Percentiles rank a stretch among this genome's conserved stretches.
Evolutionary conservation across 2,113 vertebrate genomes (phyloP).

Genomic region (Ia io): DNA sequence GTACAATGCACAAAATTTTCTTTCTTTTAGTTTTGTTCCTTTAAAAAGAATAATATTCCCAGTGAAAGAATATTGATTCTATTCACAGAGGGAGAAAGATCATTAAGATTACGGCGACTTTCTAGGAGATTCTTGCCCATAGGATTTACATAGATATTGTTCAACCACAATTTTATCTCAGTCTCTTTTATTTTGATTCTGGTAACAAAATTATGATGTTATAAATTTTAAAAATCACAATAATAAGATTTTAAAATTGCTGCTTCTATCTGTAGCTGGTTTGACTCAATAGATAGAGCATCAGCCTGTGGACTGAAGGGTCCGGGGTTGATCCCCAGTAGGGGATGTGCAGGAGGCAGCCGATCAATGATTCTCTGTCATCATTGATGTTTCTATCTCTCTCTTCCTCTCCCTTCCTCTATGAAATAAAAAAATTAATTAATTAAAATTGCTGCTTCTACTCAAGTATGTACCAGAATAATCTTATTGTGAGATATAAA

Average conservation of each 20-base stretch:
- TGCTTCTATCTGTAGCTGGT: background rate
- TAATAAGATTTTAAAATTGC: background rate
- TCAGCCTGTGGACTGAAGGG: too few relatives aligned
- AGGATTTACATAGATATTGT: background rate
- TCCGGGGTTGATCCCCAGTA: too few relatives aligned
- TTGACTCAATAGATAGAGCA: too few relatives aligned
- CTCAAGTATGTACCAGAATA: slow-evolving; percentile 2
- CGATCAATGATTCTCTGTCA: too few relatives aligned
- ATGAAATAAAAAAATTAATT: too few relatives aligned
- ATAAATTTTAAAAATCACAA: background rate
- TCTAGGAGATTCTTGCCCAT: slow-evolving; percentile 23
- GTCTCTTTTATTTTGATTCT: slow-evolving; percentile 9
- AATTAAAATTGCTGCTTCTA: background rate
- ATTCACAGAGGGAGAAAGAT: background rate
- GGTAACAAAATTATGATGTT: slow-evolving; percentile 34
- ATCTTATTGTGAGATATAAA: background rate
- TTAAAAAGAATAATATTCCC: slow-evolving; percentile 20
- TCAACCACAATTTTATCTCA: background rate
- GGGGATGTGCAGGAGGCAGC: too few relatives aligned
- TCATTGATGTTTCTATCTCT: too few relatives aligned
- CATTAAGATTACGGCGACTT: background rate
- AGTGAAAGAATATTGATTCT: slow-evolving; percentile 47
- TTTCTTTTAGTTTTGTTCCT: slow-evolving; percentile 24
- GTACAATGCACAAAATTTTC: slow-evolving; percentile 10
- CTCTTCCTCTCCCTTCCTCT: too few relatives aligned